Base-by-base conservation (phyloP, 2,888 invertebrate genomes). In the Tolmerus cingulatus region DNA sequence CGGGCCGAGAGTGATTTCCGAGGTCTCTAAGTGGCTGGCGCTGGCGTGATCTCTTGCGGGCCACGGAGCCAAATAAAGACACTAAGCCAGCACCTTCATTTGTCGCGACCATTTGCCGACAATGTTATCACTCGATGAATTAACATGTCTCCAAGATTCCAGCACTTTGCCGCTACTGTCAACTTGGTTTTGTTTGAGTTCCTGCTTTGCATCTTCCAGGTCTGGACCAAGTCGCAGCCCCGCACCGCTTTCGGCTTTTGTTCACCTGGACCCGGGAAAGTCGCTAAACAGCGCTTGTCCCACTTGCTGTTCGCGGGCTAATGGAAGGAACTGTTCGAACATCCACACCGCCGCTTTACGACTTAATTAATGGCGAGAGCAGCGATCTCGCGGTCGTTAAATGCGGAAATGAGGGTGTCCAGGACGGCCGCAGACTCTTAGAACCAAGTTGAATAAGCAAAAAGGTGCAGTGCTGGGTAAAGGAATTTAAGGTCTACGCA, bases 291-390 rank as follows among this genome's bases (percentile, higher is more conserved):
- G 34, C 14, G 40, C 66, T 57, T 37, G 34, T 23, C 57, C 57
- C 55, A 82, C 37, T 82, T 57, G 57, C 57, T 66, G 82, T 12
- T 19, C 57, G 57, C 57, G 12, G 66, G 66, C 82, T 82, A 82
- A 82, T 82, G 82, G 82, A 82, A 82, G 51, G 34, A 82, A 82
- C 82, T 37, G 19, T 82, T 66, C 82, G 66, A 57, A 66, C 82
- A 82, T 66, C 82, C 34, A 37, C 57, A 27, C 14, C 7, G 46
- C 46, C 27, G 74, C 37, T 86, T 86, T 77, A 86, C 86, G 86
- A 86, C 77, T 86, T 86, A 86, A 86, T 86, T 86, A 86, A 86
- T 77, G 76, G 34, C 55, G 76, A 86, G 30, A 86, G 77, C 51
- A 86, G 55, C 86, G 86, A 86, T 86, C 76, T 76, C 43, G 14